These are phyloP conservation scores for Prionace glauca DNA, from an alignment of 2,797 vertebrate genomes.

Conservation along the genomic window DNA sequence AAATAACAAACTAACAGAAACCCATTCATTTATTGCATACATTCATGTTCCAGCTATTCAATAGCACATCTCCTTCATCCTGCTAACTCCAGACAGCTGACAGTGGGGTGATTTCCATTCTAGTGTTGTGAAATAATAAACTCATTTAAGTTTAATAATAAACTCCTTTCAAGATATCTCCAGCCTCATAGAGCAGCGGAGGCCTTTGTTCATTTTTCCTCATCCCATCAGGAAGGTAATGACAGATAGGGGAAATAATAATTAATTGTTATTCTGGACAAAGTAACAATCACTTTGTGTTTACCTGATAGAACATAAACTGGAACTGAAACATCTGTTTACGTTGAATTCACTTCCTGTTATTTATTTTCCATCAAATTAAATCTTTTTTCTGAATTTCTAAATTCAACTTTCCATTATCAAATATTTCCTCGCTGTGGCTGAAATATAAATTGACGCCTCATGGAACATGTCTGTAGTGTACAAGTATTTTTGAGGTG, in stretches of 20 bases:
- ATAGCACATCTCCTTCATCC: neutral
- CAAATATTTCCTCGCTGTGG: conserved; percentile 6
- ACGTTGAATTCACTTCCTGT: conserved; percentile 17
- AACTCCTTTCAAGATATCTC: neutral
- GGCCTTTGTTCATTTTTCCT: neutral
- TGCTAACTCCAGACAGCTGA: neutral
- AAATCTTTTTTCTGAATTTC: neutral
- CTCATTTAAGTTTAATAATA: neutral
- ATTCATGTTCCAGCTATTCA: neutral
- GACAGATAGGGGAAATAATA: neutral
- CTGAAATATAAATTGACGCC: neutral
- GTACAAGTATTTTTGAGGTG: conserved; percentile 22
- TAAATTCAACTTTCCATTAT: conserved; percentile 26
- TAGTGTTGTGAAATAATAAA: neutral
- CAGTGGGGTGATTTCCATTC: neutral
- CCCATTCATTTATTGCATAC: neutral
- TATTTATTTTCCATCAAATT: conserved; percentile 23
- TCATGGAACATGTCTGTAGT: conserved; percentile 30
- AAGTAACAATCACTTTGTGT: neutral
- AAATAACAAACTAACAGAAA: neutral
- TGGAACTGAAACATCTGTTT: conserved; percentile 6
- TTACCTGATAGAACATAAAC: neutral
- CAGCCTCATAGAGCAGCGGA: neutral
- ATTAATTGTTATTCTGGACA: neutral
- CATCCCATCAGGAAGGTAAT: neutral